These are phyloP conservation scores for Ectobius pallidus DNA, from an alignment of 2,888 invertebrate species.

Conservation along the genomic window DNA sequence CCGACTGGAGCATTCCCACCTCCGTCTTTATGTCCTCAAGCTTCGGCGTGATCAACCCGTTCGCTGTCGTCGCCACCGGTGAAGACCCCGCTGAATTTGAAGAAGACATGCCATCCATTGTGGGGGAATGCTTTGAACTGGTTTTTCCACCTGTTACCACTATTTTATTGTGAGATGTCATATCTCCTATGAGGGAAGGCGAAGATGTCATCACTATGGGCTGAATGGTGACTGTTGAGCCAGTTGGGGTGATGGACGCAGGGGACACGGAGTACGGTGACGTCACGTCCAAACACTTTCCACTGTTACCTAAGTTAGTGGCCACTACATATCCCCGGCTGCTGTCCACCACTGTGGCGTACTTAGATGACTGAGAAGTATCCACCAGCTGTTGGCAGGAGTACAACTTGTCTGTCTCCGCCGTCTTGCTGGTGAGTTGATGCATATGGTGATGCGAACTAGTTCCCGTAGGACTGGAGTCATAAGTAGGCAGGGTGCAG, in stretches of 20 bases:
- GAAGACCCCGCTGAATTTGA: constrained; percentile 64
- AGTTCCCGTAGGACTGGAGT: constrained; percentile 49
- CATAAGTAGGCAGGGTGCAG: constrained; percentile 67
- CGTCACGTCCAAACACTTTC: constrained; percentile 57
- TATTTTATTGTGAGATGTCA: neutral
- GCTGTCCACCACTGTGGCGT: constrained; percentile 64
- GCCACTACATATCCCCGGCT: constrained; percentile 61
- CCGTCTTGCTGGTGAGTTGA: constrained; percentile 48
- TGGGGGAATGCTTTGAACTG: constrained; percentile 52
- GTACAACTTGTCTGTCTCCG: constrained; percentile 66
- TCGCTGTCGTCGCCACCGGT: constrained; percentile 57
- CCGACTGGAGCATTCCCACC: constrained; percentile 49
- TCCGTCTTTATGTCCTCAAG: constrained; percentile 66
- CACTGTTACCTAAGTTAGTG: constrained; percentile 9
- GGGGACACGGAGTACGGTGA: constrained; percentile 60
- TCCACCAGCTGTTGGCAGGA: constrained; percentile 65
- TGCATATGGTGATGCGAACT: constrained; percentile 60
- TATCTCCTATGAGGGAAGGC: constrained; percentile 40
- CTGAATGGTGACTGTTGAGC: constrained; percentile 56
- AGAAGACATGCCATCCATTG: constrained; percentile 60
- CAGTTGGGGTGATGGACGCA: constrained; percentile 54
- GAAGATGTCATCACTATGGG: constrained; percentile 54
- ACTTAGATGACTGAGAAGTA: constrained; percentile 57
- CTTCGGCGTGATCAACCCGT: constrained; percentile 64
- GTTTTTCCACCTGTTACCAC: constrained; percentile 24